These are phyloP conservation scores for Morinoia aosen DNA, from an alignment of 2,888 invertebrate species.

Conservation along the genomic window DNA sequence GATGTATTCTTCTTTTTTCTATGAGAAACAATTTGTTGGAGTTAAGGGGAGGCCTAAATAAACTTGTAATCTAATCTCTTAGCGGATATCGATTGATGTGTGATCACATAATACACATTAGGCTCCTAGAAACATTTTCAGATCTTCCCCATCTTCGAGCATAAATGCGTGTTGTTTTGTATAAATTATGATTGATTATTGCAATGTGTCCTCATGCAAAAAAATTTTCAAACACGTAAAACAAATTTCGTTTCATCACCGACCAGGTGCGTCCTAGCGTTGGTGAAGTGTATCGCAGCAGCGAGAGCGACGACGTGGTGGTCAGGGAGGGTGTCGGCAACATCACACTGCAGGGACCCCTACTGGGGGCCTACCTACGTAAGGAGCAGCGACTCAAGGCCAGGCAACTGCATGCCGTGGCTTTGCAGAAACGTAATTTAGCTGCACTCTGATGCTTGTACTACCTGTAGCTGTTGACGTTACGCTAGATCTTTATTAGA, in stretches of 20 bases:
- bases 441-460: not conserved
- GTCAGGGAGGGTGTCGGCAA: slow-evolving; percentile 53
- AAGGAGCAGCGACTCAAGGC: not conserved
- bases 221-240: not conserved
- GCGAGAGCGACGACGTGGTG: slow-evolving; percentile 50
- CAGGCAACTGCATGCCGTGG: slow-evolving; percentile 28
- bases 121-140: no score
- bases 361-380: not conserved
- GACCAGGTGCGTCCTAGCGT: slow-evolving; percentile 58
- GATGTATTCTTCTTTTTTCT: no score
- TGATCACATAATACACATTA: no score
- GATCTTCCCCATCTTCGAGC: no score
- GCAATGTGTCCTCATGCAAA: no score
- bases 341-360: slow-evolving; percentile 41
- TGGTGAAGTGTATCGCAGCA: slow-evolving; percentile 51
- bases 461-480: not conserved
- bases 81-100: no score
- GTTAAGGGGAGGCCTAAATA: no score
- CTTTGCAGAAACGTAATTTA: slow-evolving; percentile 51
- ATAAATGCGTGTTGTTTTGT: no score
- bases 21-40: no score
- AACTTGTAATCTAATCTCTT: no score
- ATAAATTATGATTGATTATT: no score
- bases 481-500: not conserved
- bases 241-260: not conserved